Conservation (phyloP, 2,797 vertebrate species). For the Characodon lateralis region DNA sequence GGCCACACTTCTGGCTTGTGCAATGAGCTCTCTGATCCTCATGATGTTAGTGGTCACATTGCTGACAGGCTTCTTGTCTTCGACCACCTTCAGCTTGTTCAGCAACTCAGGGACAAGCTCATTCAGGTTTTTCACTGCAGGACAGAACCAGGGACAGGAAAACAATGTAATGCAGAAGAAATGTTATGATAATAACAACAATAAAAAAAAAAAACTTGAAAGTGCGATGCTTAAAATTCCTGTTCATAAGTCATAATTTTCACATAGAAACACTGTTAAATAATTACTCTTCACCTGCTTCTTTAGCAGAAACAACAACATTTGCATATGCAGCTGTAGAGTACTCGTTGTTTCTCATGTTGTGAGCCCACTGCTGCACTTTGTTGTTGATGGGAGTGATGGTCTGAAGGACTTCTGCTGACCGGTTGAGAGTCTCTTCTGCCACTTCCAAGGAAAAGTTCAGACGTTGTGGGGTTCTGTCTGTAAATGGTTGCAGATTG, state of each 20-base stretch:
- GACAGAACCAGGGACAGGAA: background rate
- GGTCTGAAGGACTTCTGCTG: constrained; percentile 79
- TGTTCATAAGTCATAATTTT: background rate
- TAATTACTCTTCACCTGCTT: constrained; percentile 83
- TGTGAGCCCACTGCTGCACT: constrained; percentile 86
- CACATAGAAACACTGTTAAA: background rate
- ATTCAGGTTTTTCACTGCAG: constrained; percentile 88
- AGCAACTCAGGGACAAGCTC: constrained; percentile 89
- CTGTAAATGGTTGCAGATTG: constrained; percentile 63
- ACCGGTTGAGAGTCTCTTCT: constrained; percentile 81
- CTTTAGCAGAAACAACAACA: constrained; percentile 85
- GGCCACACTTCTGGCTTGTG: constrained; percentile 94
- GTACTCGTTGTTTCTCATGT: constrained; percentile 86
- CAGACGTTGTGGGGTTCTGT: constrained; percentile 81
- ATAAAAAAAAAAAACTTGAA: too few species aligned
- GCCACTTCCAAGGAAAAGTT: constrained; percentile 81
- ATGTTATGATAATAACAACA: background rate
- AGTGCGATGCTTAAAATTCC: background rate
- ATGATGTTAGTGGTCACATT: constrained; percentile 93
- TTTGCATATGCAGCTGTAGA: constrained; percentile 84
- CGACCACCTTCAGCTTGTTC: constrained; percentile 88
- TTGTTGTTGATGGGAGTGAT: constrained; percentile 83
- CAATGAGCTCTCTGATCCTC: constrained; percentile 93
- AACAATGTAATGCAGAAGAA: background rate
- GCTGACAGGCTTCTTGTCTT: constrained; percentile 90